phyloP scores from a whole-genome alignment of 2,888 invertebrate genomes.

The Leuctra nigra region DNA sequence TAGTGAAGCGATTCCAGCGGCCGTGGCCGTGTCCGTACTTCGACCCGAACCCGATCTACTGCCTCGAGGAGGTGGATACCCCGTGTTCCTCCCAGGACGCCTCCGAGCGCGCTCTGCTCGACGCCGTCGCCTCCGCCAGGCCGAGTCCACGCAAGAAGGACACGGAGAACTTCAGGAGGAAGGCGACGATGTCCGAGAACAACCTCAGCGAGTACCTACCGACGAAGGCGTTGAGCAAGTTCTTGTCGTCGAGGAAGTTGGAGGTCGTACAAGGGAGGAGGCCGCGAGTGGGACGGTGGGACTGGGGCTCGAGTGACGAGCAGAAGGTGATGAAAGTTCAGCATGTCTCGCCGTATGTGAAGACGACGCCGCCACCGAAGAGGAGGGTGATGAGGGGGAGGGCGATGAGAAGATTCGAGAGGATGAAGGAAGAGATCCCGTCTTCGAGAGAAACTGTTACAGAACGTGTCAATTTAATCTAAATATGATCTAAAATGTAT shows the following conservation, averaged over 20 bases:
- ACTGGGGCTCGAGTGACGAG: too few relatives aligned
- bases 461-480: too few relatives aligned
- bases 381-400: too few relatives aligned
- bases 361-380: neutral
- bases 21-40: constrained; percentile 1
- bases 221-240: neutral
- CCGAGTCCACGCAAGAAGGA: neutral
- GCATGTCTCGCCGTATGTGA: neutral
- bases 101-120: neutral
- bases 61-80: neutral
- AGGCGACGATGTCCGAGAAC: neutral
- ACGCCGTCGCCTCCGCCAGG: neutral
- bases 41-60: neutral
- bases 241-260: neutral
- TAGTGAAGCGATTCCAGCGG: neutral
- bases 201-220: neutral
- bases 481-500: too few relatives aligned
- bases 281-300: neutral
- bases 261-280: neutral
- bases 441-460: too few relatives aligned
- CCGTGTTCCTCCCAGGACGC: neutral
- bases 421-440: too few relatives aligned
- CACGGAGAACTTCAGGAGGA: neutral
- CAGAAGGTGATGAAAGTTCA: neutral
- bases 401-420: too few relatives aligned